These are phyloP conservation scores for Umimayanthus chanpuru DNA, from an alignment of 92 coral and sea anemone species.

Conservation along the genomic window DNA sequence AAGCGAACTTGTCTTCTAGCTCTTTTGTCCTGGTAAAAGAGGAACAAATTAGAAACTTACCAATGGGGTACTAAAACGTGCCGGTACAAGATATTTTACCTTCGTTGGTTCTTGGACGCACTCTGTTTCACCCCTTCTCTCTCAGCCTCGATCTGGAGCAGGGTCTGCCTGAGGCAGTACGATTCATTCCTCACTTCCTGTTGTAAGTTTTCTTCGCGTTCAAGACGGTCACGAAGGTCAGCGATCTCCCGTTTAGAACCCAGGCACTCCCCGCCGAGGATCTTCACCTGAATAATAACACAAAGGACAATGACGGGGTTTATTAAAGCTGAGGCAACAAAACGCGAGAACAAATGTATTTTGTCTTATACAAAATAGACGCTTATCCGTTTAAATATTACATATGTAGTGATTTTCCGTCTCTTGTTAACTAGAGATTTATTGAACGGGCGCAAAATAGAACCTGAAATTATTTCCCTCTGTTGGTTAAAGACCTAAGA, in stretches of 20 bases:
- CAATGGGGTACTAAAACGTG: background rate
- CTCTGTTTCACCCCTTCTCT: constrained; percentile 74
- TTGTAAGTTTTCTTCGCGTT: constrained; percentile 68
- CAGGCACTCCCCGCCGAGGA: constrained; percentile 81
- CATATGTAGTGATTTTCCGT: too few relatives aligned
- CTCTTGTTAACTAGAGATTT: background rate
- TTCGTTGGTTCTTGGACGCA: constrained; percentile 69
- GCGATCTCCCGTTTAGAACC: constrained; percentile 73
- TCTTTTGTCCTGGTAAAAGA: constrained; percentile 64
- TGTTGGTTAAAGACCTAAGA: too few relatives aligned
- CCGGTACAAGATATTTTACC: constrained; percentile 47
- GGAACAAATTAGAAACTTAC: background rate
- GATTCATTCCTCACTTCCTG: constrained; percentile 77
- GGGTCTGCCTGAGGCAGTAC: constrained; percentile 67
- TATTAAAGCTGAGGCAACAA: background rate
- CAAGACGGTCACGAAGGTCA: constrained; percentile 81
- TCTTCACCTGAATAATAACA: constrained; percentile 48
- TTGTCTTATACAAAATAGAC: background rate
- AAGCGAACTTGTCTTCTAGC: constrained; percentile 72
- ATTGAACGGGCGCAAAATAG: background rate
- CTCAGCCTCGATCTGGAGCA: constrained; percentile 75
- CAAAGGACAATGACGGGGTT: background rate
- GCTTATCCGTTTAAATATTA: too few relatives aligned
- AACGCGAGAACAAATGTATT: background rate
- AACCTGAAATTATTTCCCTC: too few relatives aligned